A percentile compares a stretch with the other conserved stretches of the same genome.
Conservation (phyloP, 2,888 invertebrate species). For the Pseudoips prasinana region DNA sequence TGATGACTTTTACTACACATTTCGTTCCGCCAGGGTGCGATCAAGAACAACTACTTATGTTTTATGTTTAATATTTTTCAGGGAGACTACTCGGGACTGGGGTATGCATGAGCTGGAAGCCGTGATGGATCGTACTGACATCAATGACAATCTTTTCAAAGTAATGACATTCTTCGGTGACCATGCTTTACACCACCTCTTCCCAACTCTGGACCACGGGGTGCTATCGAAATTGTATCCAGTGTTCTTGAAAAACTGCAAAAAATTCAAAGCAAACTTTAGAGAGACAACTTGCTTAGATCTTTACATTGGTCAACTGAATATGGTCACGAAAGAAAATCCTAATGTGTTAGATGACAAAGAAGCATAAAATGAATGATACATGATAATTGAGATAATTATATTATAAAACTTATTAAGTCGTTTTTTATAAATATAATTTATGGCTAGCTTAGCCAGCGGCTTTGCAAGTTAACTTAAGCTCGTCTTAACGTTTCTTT, state of each 20-base stretch:
- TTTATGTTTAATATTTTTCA: too few relatives aligned
- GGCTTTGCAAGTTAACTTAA: too few relatives aligned
- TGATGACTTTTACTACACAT: too few relatives aligned
- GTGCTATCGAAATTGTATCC: constrained; percentile 84
- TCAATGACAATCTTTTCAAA: constrained; percentile 84
- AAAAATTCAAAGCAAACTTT: constrained; percentile 82
- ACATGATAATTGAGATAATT: too few relatives aligned
- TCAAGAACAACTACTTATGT: too few relatives aligned
- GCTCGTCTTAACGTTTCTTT: too few relatives aligned
- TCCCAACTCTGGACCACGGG: constrained; percentile 90
- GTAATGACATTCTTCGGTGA: constrained; percentile 89
- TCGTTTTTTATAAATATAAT: too few relatives aligned
- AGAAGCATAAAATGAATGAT: not conserved
- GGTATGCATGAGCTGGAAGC: constrained; percentile 89
- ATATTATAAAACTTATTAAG: too few relatives aligned
- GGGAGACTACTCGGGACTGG: constrained; percentile 84
- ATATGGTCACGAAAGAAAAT: constrained; percentile 49
- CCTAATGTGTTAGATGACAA: constrained; percentile 40
- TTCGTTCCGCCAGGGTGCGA: too few relatives aligned
- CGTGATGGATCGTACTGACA: constrained; percentile 86
- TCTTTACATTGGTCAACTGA: constrained; percentile 60
- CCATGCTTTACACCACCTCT: constrained; percentile 89
- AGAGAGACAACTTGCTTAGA: constrained; percentile 57
- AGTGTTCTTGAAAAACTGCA: constrained; percentile 81
- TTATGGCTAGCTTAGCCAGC: too few relatives aligned